A percentile compares a stretch with the other conserved stretches of the same genome.
Conservation (phyloP, 2,888 invertebrate species). For the Sepiola atlantica region DNA sequence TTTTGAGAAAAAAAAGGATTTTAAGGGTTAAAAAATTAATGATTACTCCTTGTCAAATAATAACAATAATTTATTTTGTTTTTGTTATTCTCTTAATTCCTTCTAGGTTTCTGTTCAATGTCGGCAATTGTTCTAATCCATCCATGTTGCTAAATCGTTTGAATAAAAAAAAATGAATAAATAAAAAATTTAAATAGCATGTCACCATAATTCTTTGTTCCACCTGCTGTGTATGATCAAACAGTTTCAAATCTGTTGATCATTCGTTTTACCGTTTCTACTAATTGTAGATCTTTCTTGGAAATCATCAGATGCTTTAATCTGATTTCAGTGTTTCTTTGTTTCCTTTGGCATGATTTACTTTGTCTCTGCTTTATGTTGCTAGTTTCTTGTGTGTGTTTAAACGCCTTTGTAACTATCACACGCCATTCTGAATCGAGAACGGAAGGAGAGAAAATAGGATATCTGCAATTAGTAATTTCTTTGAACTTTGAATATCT, state of each 20-base stretch:
- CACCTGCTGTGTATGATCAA: not conserved
- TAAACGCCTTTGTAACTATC: not conserved
- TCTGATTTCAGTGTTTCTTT: not conserved
- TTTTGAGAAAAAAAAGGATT: not conserved
- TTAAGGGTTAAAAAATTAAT: not conserved
- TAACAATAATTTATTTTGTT: not conserved
- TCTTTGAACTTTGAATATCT: not conserved
- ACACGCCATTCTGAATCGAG: not conserved
- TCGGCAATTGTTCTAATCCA: not conserved
- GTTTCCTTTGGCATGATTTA: not conserved
- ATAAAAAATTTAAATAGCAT: not conserved
- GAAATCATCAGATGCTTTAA: not conserved
- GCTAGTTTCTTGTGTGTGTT: not conserved
- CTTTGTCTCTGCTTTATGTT: not conserved
- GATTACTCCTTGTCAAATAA: not conserved
- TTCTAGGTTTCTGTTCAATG: not conserved
- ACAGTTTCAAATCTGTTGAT: slow-evolving; percentile 18
- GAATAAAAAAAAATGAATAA: not conserved
- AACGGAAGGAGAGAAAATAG: not conserved
- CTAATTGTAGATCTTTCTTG: not conserved
- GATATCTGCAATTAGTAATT: not conserved
- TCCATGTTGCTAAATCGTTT: not conserved
- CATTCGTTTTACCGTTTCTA: not conserved
- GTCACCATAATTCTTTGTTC: not conserved
- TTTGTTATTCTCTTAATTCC: not conserved